These are phyloP conservation scores for Phenacoccus solenopsis DNA, from an alignment of 1,140 invertebrate genomes.

Conservation along the genomic window DNA sequence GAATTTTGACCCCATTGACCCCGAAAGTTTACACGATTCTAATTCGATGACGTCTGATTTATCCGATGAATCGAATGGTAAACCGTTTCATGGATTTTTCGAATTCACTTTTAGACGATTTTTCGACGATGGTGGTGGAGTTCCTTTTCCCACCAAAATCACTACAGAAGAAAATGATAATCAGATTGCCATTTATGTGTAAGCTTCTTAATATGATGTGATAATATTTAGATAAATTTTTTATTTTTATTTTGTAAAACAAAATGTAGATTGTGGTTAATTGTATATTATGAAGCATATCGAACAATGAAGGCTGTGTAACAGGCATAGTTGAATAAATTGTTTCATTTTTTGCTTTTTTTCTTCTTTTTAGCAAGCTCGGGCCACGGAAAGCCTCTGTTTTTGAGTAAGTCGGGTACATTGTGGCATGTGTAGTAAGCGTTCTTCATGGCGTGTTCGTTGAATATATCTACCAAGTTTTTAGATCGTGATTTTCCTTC, in stretches of 20 bases:
- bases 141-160: slow-evolving; percentile 60
- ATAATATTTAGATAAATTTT: neutral
- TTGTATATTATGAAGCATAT: too few relatives aligned
- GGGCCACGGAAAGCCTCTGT: slow-evolving; percentile 68
- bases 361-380: slow-evolving; percentile 70
- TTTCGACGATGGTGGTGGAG: slow-evolving; percentile 70
- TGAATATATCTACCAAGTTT: slow-evolving; percentile 65
- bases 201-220: neutral
- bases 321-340: too few relatives aligned
- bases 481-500: slow-evolving; percentile 38
- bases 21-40: slow-evolving; percentile 69
- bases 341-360: slow-evolving; percentile 39
- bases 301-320: too few relatives aligned
- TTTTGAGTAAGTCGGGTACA: slow-evolving; percentile 62
- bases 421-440: slow-evolving; percentile 80
- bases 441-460: slow-evolving; percentile 74
- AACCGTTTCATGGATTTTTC: slow-evolving; percentile 91
- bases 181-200: slow-evolving; percentile 32
- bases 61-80: slow-evolving; percentile 54
- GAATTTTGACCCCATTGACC: slow-evolving; percentile 90
- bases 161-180: slow-evolving; percentile 74
- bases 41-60: slow-evolving; percentile 63
- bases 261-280: too few relatives aligned
- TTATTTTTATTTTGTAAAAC: too few relatives aligned
- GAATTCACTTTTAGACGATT: slow-evolving; percentile 98